These are phyloP conservation scores for Neopipo cinnamomea DNA, from an alignment of 2,113 vertebrate genomes.

Conservation along the genomic window DNA sequence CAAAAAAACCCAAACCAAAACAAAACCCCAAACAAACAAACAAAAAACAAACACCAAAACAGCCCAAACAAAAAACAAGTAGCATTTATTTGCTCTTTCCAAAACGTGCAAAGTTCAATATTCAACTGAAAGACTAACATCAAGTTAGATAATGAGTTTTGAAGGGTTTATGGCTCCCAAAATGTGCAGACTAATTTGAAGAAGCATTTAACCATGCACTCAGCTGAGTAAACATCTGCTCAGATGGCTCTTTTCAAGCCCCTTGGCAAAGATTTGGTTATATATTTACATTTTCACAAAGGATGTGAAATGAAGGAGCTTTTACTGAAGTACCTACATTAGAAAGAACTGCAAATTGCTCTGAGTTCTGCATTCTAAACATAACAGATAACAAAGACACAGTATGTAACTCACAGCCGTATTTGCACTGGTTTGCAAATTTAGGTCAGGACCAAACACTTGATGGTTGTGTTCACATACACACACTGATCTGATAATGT, in stretches of 20 bases:
- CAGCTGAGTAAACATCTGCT: neutral
- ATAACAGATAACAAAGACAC: neutral
- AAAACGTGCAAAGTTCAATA: neutral
- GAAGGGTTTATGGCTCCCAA: neutral
- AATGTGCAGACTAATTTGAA: neutral
- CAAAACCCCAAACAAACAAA: neutral
- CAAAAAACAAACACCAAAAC: neutral
- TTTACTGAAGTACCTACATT: neutral
- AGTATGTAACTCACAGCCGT: neutral
- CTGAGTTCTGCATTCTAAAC: neutral
- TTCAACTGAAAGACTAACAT: neutral
- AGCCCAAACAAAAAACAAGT: neutral
- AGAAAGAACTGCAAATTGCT: neutral
- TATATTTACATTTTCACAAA: neutral
- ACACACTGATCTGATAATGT: neutral
- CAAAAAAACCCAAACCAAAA: neutral
- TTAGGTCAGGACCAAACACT: neutral
- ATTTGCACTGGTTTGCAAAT: neutral
- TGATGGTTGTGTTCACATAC: neutral
- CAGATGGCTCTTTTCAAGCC: neutral
- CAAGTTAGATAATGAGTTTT: neutral
- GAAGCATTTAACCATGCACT: neutral
- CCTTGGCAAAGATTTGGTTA: neutral
- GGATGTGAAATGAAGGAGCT: neutral
- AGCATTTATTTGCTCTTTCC: neutral